phyloP scores from a whole-genome alignment of 2,888 invertebrate genomes.

The Halocaridina rubra region DNA sequence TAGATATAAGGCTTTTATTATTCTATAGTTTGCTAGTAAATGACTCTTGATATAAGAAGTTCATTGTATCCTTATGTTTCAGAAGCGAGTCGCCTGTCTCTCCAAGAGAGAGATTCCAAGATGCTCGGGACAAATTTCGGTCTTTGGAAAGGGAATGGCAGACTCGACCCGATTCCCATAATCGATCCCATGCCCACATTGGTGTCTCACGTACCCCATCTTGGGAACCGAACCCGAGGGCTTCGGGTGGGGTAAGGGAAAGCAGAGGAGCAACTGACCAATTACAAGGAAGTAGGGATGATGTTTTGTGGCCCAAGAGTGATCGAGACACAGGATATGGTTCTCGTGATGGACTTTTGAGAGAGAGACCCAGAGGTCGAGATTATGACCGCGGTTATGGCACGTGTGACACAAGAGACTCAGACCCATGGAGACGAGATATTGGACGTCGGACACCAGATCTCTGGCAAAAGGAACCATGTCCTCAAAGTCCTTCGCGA shows the following conservation, averaged over 20 bases:
- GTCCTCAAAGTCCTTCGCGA: slow-evolving; percentile 18
- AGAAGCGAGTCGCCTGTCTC: slow-evolving; percentile 67
- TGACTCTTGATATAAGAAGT: background rate
- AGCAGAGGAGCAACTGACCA: slow-evolving; percentile 2
- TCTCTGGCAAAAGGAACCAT: slow-evolving; percentile 38
- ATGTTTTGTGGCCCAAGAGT: slow-evolving; percentile 47
- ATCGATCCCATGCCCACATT: background rate
- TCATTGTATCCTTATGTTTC: background rate
- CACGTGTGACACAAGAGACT: slow-evolving; percentile 50
- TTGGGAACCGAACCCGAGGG: slow-evolving; percentile 22
- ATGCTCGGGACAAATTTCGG: slow-evolving; percentile 87
- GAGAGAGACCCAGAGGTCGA: slow-evolving; percentile 34
- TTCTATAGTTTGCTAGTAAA: background rate
- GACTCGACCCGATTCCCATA: background rate
- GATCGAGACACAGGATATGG: slow-evolving; percentile 61
- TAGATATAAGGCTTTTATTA: too few species aligned
- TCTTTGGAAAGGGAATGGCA: slow-evolving; percentile 79
- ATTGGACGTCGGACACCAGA: slow-evolving; percentile 40
- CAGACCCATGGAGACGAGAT: slow-evolving; percentile 43
- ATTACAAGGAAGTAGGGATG: slow-evolving; percentile 30
- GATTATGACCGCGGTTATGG: slow-evolving; percentile 53
- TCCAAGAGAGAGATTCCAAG: slow-evolving; percentile 84
- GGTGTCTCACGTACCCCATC: slow-evolving; percentile 9
- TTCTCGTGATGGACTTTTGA: slow-evolving; percentile 45
- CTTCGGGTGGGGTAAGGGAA: background rate